These are phyloP conservation scores for Poecilia picta DNA, from an alignment of 2,797 vertebrate genomes.

Conservation along the genomic window DNA sequence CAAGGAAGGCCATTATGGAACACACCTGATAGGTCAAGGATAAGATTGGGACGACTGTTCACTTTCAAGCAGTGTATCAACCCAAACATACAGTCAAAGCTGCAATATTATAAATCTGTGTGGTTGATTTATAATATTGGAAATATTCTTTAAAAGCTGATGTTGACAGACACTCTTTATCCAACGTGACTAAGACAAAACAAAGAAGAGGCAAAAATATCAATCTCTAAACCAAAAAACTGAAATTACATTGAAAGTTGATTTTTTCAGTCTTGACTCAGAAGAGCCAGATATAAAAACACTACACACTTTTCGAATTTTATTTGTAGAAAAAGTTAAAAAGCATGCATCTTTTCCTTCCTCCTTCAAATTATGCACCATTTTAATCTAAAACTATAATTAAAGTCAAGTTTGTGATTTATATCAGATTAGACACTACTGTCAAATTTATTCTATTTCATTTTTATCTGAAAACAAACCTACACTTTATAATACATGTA, in stretches of 20 bases:
- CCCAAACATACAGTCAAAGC: neutral
- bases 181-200: neutral
- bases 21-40: neutral
- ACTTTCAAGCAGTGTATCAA: neutral
- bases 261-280: neutral
- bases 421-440: neutral
- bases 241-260: neutral
- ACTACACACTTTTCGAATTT: neutral
- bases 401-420: neutral
- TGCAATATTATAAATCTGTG: neutral
- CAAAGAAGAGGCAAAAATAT: neutral
- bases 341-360: neutral
- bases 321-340: neutral
- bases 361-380: neutral
- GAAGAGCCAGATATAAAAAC: neutral
- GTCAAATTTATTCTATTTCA: neutral
- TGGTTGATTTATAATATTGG: neutral
- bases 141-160: neutral
- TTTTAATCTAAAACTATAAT: neutral
- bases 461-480: neutral
- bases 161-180: neutral
- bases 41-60: neutral
- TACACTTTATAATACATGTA: neutral
- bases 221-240: neutral
- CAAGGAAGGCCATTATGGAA: neutral